Base-by-base conservation (phyloP, 2,113 vertebrate species). In the Gallinago media region DNA sequence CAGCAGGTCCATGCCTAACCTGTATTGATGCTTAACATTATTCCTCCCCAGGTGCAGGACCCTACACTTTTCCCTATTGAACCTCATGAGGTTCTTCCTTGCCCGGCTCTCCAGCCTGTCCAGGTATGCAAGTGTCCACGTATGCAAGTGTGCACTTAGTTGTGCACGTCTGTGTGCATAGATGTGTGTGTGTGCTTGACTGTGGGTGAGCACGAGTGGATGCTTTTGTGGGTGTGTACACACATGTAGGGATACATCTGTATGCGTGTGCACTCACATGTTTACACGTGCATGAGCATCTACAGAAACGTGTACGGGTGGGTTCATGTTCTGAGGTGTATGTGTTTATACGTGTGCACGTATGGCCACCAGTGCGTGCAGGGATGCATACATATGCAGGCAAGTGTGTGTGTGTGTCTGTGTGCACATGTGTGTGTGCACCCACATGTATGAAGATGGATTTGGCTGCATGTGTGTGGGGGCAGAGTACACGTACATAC, bases 381-480 rank as follows among this genome's bases (percentile, higher is more conserved):
- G 36, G 36, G 36, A 38, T 38, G 36, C 36, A 38, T 38, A 9
- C 36, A 38, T 38, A 38, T 38, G 36, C 36, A 38, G 36, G 36
- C 36, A 25, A 31, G 26, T 9, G 14, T 63, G 14, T 63, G 36
- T 12, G 8, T 18, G 12, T 17, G 16, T 38, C 22, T 34, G 18
- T 52, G 11, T 15, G 58, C 3, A 12, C 47, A 58, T 55, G 12
- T 1, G 0, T 77, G 31, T 4, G 5, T 34, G 27, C 4, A 3
- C 55, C 61, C 20, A 0, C n/a, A 16, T 3, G 7, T 26, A 11
- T 66, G 38, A n/a, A 26, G 3, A 11, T 56, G 52, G 20, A 29
- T 34, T 52, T 94, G 14, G n/a, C 11, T 31, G 2, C 31, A 18
- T 6, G 19, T 2, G 0, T 27, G 6, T 11, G 26, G 8, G 8